Percentiles rank a stretch among this genome's conserved stretches.
Evolutionary conservation across 2,888 invertebrate species (phyloP).

Genomic region (Ctena decussata): DNA sequence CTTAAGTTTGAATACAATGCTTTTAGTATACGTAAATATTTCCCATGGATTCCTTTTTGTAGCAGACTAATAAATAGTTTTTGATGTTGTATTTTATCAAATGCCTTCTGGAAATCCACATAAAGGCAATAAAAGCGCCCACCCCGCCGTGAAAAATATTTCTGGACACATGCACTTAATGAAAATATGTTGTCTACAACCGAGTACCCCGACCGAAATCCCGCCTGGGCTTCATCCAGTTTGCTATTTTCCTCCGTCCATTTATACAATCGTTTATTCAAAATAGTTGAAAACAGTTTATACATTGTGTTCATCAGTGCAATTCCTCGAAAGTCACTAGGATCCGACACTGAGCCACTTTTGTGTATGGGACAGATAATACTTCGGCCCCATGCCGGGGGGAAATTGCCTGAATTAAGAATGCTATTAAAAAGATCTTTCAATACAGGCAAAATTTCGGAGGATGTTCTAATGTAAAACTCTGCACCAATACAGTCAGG

Average conservation of each 20-base stretch:
- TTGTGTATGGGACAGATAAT: constrained; percentile 43
- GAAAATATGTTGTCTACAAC: constrained; percentile 42
- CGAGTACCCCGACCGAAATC: constrained; percentile 34
- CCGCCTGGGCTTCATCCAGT: constrained; percentile 41
- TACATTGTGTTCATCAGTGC: too few relatives aligned
- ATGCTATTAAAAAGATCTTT: constrained; percentile 43
- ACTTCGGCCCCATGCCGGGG: constrained; percentile 37
- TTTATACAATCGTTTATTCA: too few relatives aligned
- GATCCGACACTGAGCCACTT: constrained; percentile 36
- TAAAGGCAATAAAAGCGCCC: constrained; percentile 37
- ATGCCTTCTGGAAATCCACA: constrained; percentile 46
- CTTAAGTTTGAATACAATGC: constrained; percentile 29
- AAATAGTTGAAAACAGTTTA: too few relatives aligned
- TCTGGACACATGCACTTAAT: constrained; percentile 22
- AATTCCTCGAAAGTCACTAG: constrained; percentile 54
- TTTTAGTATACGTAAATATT: constrained; percentile 26
- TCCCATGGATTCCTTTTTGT: constrained; percentile 23
- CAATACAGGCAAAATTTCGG: constrained; percentile 15
- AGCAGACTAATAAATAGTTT: constrained; percentile 23
- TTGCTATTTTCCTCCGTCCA: too few relatives aligned
- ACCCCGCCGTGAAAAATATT: constrained; percentile 21
- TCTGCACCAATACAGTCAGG: constrained; percentile 2
- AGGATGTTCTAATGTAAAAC: constrained; percentile 28
- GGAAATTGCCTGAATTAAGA: constrained; percentile 31
- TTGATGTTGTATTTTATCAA: too few relatives aligned